Conservation (phyloP, 2,888 invertebrate genomes). For the Tenodera sinensis region DNA sequence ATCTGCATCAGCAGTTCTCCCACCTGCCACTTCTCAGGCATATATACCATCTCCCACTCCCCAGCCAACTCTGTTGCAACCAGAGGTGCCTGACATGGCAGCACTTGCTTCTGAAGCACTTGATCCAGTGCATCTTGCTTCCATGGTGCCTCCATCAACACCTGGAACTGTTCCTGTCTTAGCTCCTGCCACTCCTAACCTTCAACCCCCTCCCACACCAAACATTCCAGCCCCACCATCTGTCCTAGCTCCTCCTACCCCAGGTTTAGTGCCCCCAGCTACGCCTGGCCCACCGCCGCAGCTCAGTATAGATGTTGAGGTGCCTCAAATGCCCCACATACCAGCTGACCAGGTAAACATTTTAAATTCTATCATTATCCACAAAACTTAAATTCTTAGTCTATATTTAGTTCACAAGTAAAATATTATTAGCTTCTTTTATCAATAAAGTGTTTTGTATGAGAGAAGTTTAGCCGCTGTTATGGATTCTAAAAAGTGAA, state of each 20-base stretch:
- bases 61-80: conserved; percentile 35
- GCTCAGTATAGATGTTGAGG: conserved; percentile 48
- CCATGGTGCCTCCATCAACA: conserved; percentile 45
- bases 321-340: conserved; percentile 67
- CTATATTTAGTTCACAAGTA: no score
- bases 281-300: conserved; percentile 40
- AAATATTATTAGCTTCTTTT: no score
- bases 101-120: neutral
- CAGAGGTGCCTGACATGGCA: neutral
- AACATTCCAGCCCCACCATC: conserved; percentile 31
- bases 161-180: conserved; percentile 32
- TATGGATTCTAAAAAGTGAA: no score
- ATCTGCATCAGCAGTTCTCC: conserved; percentile 39
- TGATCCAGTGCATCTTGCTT: conserved; percentile 38
- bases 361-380: neutral
- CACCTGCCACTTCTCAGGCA: conserved; percentile 43
- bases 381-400: neutral
- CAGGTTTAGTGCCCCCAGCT: neutral
- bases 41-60: conserved; percentile 53
- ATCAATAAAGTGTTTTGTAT: no score
- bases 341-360: conserved; percentile 54
- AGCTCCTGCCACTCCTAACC: conserved; percentile 21
- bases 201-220: conserved; percentile 31
- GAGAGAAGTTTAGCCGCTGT: no score
- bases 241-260: neutral